Evolutionary conservation across 2,797 vertebrate species (phyloP).

Genomic region (Pelodytes ibericus): DNA sequence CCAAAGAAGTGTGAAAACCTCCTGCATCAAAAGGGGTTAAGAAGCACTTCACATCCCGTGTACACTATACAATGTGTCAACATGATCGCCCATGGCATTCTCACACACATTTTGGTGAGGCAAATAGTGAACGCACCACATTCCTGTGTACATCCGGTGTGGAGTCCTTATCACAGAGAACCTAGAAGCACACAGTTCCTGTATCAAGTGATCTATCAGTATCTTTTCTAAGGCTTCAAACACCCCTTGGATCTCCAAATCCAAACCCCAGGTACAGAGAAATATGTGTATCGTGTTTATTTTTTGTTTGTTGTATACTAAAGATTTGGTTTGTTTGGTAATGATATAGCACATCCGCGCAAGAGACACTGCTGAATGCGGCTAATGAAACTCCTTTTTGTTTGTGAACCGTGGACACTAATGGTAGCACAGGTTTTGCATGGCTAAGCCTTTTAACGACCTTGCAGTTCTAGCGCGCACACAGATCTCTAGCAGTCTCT

Average conservation of each 20-base stretch:
- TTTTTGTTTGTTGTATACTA: not conserved
- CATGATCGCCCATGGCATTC: no score
- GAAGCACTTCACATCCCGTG: no score
- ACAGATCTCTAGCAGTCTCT: no score
- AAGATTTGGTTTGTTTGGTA: no score
- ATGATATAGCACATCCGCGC: no score
- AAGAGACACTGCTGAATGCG: no score
- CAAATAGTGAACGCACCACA: not conserved
- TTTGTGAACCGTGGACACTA: not conserved
- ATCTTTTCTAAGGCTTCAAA: not conserved
- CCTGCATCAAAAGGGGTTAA: no score
- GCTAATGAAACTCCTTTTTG: not conserved
- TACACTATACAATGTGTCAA: no score
- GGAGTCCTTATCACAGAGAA: not conserved
- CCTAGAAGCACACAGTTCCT: not conserved
- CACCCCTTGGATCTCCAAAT: not conserved
- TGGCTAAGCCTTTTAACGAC: not conserved
- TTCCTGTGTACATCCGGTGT: not conserved
- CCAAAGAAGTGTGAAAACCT: no score
- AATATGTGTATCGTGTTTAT: not conserved
- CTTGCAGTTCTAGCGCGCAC: not conserved
- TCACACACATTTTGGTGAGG: not conserved
- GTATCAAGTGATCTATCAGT: not conserved
- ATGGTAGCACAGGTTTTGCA: slow-evolving; percentile 4
- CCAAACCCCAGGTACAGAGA: not conserved